These are phyloP conservation scores for Anastrepha obliqua DNA, from an alignment of 1,140 invertebrate species.

Conservation along the genomic window DNA sequence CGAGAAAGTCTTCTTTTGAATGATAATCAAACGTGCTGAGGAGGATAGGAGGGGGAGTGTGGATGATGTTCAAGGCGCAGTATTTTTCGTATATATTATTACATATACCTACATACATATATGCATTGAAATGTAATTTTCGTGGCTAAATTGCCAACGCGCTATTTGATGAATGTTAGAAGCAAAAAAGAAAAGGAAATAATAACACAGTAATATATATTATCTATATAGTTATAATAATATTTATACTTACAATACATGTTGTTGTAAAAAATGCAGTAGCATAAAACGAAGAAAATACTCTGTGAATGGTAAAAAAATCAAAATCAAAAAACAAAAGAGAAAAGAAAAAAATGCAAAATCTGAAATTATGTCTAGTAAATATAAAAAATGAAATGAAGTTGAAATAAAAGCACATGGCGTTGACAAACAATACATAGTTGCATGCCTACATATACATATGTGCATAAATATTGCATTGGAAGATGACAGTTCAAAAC, in stretches of 20 bases:
- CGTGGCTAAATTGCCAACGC: conserved; percentile 26
- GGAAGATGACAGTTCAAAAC: neutral
- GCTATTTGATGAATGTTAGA: conserved; percentile 29
- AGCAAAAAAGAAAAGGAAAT: neutral
- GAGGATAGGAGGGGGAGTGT: neutral
- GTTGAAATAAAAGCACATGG: conserved; percentile 9
- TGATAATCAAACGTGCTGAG: neutral
- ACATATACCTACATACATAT: conserved; percentile 43
- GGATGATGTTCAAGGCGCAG: conserved; percentile 31
- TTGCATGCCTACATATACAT: neutral
- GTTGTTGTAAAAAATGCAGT: conserved; percentile 33
- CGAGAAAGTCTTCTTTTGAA: conserved; percentile 41
- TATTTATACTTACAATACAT: conserved; percentile 21
- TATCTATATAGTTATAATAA: conserved; percentile 44
- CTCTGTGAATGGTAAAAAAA: conserved; percentile 25
- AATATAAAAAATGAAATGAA: conserved; percentile 54
- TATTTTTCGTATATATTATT: conserved; percentile 38
- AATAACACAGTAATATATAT: conserved; percentile 17
- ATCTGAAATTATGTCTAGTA: neutral
- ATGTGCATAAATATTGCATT: neutral
- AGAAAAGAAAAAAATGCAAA: conserved; percentile 25
- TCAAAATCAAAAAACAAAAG: neutral
- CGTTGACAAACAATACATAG: neutral
- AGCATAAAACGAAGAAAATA: conserved; percentile 37
- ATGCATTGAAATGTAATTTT: conserved; percentile 39